Base-by-base conservation (phyloP, 2,797 vertebrate genomes). In the Moxostoma hubbsi region DNA sequence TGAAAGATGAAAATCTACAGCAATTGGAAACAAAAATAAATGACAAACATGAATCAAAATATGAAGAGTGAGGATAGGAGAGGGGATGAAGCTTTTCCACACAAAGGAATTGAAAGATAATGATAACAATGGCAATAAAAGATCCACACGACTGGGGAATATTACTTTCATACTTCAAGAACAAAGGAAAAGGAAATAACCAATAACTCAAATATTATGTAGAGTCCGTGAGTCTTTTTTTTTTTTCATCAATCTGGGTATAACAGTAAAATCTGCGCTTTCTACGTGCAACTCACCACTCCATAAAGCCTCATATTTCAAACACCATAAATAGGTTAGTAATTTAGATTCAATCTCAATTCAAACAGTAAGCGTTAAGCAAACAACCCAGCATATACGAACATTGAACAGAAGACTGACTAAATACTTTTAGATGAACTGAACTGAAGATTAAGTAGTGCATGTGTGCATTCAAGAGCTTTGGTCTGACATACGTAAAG, bases 321-420 rank as follows among this genome's bases (percentile, higher is more conserved):
- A 81, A 82, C 47, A 51, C 79, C 77, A 89, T 87, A 89, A 88
- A 88, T 36, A 72, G 49, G 63, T 81, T 72, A 75, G 57, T 83
- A 63, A 62, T 71, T 79, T 84, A 81, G 65, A 83, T 84, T 85
- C 80, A 89, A 85, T 85, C 83, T 77, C 71, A 76, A 68, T 86
- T 85, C 66, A 85, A 86, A 89, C 84, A 82, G 61, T 75, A 88
- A 85, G 86, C 50, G 76, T 75, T 85, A 79, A 81, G 83, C 84
- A 85, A 79, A 85, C 79, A 75, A 68, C 73, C 66, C 61, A 50
- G 49, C n/a, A 16, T 13, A 61, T 6, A 55, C 71, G 43, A 84
- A 81, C 64, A 73, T 63, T 50, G 58, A 77, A 81, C 75, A 71
- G 4, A 53, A 79, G 73, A 51, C 24, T 58, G 55, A 75, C 43